Evolutionary conservation across 2,113 vertebrate genomes (phyloP).

Genomic region (Alces alces): DNA sequence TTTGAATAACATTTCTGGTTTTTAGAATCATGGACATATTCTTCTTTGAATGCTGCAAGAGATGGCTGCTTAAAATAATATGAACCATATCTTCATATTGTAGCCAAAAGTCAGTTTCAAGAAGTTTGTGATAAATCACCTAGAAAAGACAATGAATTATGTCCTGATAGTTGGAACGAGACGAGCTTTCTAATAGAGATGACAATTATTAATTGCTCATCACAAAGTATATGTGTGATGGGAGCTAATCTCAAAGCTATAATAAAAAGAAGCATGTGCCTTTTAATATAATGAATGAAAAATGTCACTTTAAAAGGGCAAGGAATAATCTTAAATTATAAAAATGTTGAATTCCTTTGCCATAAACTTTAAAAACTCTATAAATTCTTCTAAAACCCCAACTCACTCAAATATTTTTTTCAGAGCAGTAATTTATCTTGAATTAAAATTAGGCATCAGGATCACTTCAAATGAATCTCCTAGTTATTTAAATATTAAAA

Average conservation of each 20-base stretch:
- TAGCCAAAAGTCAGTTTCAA: slow-evolving; percentile 18
- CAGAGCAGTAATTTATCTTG: neutral
- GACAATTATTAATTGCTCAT: neutral
- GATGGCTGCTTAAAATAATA: neutral
- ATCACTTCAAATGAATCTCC: neutral
- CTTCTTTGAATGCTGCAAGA: neutral
- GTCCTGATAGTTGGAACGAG: neutral
- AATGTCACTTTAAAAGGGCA: neutral
- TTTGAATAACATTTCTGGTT: neutral
- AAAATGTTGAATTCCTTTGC: slow-evolving; percentile 26
- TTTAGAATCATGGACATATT: neutral
- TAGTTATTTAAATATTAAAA: neutral
- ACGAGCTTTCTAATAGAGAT: neutral
- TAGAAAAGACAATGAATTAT: neutral
- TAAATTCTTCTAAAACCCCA: neutral
- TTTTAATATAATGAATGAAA: neutral
- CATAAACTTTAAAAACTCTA: neutral
- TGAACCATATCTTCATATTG: neutral
- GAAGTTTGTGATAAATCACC: neutral
- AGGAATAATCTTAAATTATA: neutral
- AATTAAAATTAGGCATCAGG: neutral
- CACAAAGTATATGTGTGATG: neutral
- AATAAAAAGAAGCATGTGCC: neutral
- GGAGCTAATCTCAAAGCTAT: slow-evolving; percentile 17
- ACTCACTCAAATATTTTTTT: neutral